Evolutionary conservation across 2,888 invertebrate genomes (phyloP), one percentile per base, ranked within the genome.

Genomic region (Pristionchus maxplancki): DNA sequence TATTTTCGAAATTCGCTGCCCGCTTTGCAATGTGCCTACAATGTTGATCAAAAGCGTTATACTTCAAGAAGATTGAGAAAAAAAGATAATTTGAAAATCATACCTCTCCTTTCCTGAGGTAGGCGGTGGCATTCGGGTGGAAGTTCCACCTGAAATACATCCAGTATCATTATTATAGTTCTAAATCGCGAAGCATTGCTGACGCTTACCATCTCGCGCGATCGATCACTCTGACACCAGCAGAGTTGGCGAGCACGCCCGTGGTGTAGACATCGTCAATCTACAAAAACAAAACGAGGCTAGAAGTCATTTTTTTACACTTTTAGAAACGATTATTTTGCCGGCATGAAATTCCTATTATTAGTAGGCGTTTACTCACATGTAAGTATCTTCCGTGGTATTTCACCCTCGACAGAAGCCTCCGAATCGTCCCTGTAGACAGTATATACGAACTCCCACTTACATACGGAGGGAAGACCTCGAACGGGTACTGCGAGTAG

Each of bases 191-290:
- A 2, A 28, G 67, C 8, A 74, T 40, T 9, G 40, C 4, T 1
- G 20, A 37, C 17, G n/a, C 83, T 64, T 28, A 85, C 85, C 85
- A 85, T 8, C 40, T 62, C 15, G 40, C 40, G 1, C 62, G 37
- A 64, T 64, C 85, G n/a, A 85, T 64, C 44, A 62, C 44, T n/a
- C 64, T 24, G 15, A 85, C 44, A 24, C 64, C 85, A 5, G 85
- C 85, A 8, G 62, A 44, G 28, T 85, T 58, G 2, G 85, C 85
- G 20, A 85, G 85, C 2, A 85, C 20, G 5, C 85, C 85, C 0
- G 85, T 85, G 6, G 34, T 53, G 62, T 58, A 62, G 28, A 85
- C 85, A 28, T 85, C 85, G 37, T 85, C 85, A 9, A 85, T 44
- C 85, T 85, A 28, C 0, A 84, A n/a, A n/a, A n/a, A n/a, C n/a